Conservation (phyloP, 2,113 vertebrate genomes). For the Urocynchramus pylzowi region DNA sequence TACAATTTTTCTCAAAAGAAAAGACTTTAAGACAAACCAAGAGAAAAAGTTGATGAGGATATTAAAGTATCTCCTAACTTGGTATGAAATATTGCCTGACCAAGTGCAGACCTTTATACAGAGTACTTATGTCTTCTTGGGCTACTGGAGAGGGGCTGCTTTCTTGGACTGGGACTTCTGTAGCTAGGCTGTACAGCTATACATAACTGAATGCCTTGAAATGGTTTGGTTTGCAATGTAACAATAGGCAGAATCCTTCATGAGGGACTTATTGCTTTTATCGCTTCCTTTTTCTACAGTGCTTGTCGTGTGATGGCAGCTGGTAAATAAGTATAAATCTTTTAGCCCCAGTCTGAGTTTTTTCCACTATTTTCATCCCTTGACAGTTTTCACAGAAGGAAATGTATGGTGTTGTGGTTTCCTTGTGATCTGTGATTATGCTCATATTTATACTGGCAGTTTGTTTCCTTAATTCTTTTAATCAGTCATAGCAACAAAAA, state of each 20-base stretch:
- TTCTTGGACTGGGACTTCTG: background rate
- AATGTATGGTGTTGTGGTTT: background rate
- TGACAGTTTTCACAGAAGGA: background rate
- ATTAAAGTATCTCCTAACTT: background rate
- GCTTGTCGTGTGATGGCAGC: background rate
- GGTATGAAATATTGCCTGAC: background rate
- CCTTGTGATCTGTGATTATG: conserved; percentile 9
- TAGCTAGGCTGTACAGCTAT: background rate
- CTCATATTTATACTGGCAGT: conserved; percentile 35
- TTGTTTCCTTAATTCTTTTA: conserved; percentile 71
- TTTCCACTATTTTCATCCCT: conserved; percentile 1
- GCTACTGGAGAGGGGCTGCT: background rate
- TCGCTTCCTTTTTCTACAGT: background rate
- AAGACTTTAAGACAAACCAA: background rate
- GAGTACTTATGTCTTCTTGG: background rate
- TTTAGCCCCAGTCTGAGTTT: background rate
- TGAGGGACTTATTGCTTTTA: background rate
- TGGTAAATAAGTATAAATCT: background rate
- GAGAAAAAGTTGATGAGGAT: background rate
- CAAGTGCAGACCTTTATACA: background rate
- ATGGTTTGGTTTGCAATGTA: background rate
- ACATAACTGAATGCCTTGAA: background rate
- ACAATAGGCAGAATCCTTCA: background rate
- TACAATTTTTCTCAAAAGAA: background rate
- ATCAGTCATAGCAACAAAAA: conserved; percentile 92